Percentiles rank a stretch among this genome's conserved stretches.
Conservation (phyloP, 2,113 vertebrate genomes). For the Sander vitreus region DNA sequence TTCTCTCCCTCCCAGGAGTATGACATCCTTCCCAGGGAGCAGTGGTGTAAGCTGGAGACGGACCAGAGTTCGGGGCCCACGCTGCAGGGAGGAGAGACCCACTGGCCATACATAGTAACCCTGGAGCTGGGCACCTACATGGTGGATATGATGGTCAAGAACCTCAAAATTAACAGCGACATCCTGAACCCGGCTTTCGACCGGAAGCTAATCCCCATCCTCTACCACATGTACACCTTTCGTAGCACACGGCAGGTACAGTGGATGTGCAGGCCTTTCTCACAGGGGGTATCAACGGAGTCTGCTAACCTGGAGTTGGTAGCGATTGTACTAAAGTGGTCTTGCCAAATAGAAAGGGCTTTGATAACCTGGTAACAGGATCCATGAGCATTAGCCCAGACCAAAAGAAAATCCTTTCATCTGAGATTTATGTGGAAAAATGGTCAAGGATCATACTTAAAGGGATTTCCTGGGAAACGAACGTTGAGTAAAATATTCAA, state of each 20-base stretch:
- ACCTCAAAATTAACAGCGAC: conserved; percentile 86
- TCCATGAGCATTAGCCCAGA: conserved; percentile 25
- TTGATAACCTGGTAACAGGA: conserved; percentile 31
- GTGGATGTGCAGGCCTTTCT: background rate
- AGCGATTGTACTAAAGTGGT: background rate
- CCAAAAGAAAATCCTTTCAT: conserved; percentile 30
- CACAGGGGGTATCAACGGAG: background rate
- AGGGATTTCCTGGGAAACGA: background rate
- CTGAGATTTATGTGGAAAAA: conserved; percentile 28
- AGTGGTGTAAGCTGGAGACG: conserved; percentile 86
- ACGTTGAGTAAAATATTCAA: background rate
- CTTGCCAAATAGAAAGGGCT: background rate
- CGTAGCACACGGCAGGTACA: conserved; percentile 89
- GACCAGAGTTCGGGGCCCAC: conserved; percentile 79
- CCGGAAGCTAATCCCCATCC: conserved; percentile 85
- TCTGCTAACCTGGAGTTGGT: background rate
- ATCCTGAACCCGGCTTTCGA: conserved; percentile 69
- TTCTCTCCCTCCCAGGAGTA: conserved; percentile 72
- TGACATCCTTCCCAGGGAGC: conserved; percentile 85
- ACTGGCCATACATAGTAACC: conserved; percentile 84
- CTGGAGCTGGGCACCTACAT: conserved; percentile 90
- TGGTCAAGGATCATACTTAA: conserved; percentile 9
- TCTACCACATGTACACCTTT: conserved; percentile 97
- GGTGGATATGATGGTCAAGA: conserved; percentile 90
- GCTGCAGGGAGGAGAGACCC: conserved; percentile 70